A percentile compares a stretch with the other conserved stretches of the same genome.
Conservation (phyloP, 2,888 invertebrate species). For the Scaptomyza caliginosa region DNA sequence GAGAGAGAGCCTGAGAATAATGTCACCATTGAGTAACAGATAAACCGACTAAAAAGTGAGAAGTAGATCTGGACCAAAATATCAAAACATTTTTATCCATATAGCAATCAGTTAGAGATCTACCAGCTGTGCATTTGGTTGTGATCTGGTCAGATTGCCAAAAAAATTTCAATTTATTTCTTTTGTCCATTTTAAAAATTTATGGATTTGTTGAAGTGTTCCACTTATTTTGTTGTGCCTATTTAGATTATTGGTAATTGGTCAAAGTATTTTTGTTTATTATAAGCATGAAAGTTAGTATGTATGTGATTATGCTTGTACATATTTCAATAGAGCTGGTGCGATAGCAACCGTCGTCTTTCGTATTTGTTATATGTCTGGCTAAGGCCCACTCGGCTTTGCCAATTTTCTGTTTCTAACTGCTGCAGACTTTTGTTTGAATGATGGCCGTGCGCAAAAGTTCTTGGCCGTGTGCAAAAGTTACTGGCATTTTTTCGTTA, state of each 20-base stretch:
- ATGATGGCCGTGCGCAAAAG: conserved; percentile 59
- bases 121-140: conserved; percentile 5
- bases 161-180: neutral
- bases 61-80: conserved; percentile 8
- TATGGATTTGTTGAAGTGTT: conserved; percentile 25
- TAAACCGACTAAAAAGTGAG: neutral
- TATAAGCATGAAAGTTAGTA: conserved; percentile 11
- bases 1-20: neutral
- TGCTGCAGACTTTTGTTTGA: conserved; percentile 25
- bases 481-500: conserved; percentile 53
- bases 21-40: conserved; percentile 8
- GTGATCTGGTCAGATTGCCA: neutral
- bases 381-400: conserved; percentile 65
- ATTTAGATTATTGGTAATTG: conserved; percentile 49
- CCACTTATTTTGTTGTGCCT: conserved; percentile 28
- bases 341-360: conserved; percentile 58
- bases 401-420: conserved; percentile 63
- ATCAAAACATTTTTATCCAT: conserved; percentile 1
- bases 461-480: conserved; percentile 60
- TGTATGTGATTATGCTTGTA: conserved; percentile 24
- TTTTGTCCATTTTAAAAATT: conserved; percentile 17
- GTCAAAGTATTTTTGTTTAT: conserved; percentile 41
- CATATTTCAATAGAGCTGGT: conserved; percentile 16
- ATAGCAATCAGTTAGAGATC: conserved; percentile 16
- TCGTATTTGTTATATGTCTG: conserved; percentile 47